Conservation (phyloP, 2,797 vertebrate species). For the Chromis chromis region DNA sequence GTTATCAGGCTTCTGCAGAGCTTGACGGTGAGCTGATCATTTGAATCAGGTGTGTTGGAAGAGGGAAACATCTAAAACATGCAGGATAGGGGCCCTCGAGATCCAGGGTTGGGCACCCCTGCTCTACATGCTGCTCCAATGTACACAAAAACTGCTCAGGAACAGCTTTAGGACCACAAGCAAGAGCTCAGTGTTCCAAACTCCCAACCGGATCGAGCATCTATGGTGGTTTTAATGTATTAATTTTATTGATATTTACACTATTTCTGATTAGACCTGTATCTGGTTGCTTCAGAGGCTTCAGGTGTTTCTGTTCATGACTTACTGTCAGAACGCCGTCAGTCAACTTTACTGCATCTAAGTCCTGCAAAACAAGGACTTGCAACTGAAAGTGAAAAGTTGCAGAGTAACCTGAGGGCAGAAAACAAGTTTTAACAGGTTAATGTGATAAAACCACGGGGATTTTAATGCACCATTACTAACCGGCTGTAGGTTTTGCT, state of each 20-base stretch:
- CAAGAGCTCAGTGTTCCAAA: no score
- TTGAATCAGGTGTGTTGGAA: no score
- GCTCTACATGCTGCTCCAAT: no score
- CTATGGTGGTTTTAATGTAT: not conserved
- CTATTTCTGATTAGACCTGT: not conserved
- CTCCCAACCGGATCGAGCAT: no score
- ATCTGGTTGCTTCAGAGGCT: not conserved
- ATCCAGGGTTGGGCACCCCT: no score
- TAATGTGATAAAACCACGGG: not conserved
- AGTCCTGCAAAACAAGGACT: constrained; percentile 3
- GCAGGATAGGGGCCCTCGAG: no score
- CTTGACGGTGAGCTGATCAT: no score
- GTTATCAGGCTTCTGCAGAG: no score
- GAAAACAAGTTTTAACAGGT: not conserved
- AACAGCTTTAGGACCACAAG: no score
- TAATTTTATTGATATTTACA: constrained; percentile 1
- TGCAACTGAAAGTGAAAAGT: not conserved
- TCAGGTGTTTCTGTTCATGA: not conserved
- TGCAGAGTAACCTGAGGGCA: not conserved
- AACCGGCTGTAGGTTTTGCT: constrained; percentile 58
- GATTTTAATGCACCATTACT: not conserved
- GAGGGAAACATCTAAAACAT: no score
- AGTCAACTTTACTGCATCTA: not conserved
- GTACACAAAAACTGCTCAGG: no score
- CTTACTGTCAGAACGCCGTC: not conserved